Conservation (phyloP, 2,113 vertebrate genomes). For the Anguilla rostrata region DNA sequence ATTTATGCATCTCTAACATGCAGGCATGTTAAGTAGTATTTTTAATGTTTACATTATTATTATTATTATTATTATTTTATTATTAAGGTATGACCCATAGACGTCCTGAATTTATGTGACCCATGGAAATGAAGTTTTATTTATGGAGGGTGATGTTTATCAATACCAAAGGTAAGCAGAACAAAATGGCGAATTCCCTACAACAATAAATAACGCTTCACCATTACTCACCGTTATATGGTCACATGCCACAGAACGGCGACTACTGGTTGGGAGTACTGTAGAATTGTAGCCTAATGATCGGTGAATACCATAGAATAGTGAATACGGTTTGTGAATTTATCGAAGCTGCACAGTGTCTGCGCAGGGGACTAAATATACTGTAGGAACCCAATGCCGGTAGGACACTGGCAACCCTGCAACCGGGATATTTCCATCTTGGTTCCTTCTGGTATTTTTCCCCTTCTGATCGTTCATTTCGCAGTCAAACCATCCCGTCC, state of each 20-base stretch:
- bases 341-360: no score
- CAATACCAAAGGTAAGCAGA: no score
- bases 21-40: conserved; percentile 67
- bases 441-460: neutral
- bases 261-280: no score
- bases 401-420: neutral
- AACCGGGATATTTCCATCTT: neutral
- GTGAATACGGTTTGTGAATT: no score
- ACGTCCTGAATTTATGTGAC: conserved; percentile 54
- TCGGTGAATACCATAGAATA: no score
- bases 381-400: neutral
- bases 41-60: neutral
- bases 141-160: conserved; percentile 10
- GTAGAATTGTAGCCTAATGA: no score
- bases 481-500: neutral
- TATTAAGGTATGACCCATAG: conserved; percentile 37
- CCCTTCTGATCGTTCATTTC: neutral
- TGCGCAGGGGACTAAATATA: no score
- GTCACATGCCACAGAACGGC: no score
- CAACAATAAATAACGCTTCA: no score
- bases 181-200: no score
- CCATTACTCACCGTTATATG: no score
- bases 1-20: conserved; percentile 57
- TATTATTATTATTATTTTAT: conserved; percentile 7
- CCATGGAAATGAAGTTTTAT: conserved; percentile 44